Conservation (phyloP, 2,113 vertebrate species). For the Podilymbus podiceps region DNA sequence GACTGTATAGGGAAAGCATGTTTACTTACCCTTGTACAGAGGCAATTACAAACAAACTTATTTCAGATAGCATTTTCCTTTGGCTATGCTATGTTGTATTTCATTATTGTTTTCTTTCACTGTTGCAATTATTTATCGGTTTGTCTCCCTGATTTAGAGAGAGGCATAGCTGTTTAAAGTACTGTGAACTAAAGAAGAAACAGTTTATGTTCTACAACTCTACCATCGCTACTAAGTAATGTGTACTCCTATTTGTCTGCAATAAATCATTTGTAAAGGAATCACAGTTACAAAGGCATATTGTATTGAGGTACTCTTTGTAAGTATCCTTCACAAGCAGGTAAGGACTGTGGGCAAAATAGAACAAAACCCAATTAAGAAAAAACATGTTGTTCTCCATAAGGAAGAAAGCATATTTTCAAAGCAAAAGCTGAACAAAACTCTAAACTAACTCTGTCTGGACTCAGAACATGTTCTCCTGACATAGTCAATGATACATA, state of each 20-base stretch:
- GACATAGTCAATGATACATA: not conserved
- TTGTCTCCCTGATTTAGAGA: constrained; percentile 2
- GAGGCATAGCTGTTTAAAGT: constrained; percentile 32
- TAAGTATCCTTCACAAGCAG: constrained; percentile 12
- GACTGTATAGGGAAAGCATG: not conserved
- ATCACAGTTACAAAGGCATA: not conserved
- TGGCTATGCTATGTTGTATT: constrained; percentile 6
- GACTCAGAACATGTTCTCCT: not conserved
- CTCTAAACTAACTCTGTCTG: not conserved
- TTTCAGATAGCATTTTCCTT: constrained; percentile 12
- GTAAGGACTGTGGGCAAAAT: not conserved
- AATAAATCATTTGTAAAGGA: constrained; percentile 17
- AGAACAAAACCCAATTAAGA: not conserved
- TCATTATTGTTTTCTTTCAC: not conserved
- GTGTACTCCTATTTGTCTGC: not conserved
- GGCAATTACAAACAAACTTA: not conserved
- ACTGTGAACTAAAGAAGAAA: constrained; percentile 34
- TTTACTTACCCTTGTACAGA: not conserved
- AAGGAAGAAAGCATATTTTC: not conserved
- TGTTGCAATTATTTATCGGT: constrained; percentile 42
- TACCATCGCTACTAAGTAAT: not conserved
- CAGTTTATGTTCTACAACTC: constrained; percentile 6
- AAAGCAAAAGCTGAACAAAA: not conserved
- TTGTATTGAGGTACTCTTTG: not conserved
- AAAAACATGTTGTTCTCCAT: not conserved